phyloP scores from a whole-genome alignment of 2,888 invertebrate species.

The Sphaeridia pumilis region DNA sequence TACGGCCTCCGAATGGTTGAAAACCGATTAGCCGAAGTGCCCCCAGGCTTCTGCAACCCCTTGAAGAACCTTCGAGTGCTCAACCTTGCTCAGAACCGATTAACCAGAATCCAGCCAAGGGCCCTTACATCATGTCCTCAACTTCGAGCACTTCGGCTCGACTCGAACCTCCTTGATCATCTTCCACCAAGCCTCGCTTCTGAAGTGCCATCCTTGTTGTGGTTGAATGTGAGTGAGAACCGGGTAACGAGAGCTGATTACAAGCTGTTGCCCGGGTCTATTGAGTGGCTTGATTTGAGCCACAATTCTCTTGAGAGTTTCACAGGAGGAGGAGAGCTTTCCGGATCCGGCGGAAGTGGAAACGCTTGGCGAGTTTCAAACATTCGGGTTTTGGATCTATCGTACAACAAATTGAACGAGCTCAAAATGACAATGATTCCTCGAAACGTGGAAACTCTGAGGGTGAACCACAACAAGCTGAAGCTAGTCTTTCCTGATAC shows the following conservation, averaged over 20 bases:
- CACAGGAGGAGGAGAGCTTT: conserved; percentile 46
- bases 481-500: conserved; percentile 69
- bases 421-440: conserved; percentile 74
- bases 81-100: conserved; percentile 76
- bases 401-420: conserved; percentile 75
- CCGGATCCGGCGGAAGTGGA: not conserved
- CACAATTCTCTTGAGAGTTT: conserved; percentile 24
- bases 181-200: conserved; percentile 75
- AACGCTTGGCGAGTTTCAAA: not conserved
- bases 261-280: conserved; percentile 61
- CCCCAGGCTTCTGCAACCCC: conserved; percentile 75
- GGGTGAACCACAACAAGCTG: conserved; percentile 80
- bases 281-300: conserved; percentile 73
- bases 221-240: conserved; percentile 85
- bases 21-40: conserved; percentile 75
- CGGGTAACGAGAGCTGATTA: conserved; percentile 79
- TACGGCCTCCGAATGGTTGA: conserved; percentile 78
- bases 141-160: conserved; percentile 73
- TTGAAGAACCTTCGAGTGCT: conserved; percentile 70
- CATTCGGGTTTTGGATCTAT: conserved; percentile 66
- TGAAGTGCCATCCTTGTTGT: conserved; percentile 66
- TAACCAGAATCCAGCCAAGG: conserved; percentile 69
- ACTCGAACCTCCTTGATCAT: conserved; percentile 75
- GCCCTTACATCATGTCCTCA: conserved; percentile 69
- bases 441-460: conserved; percentile 72